These are phyloP conservation scores for Allobates femoralis DNA, from an alignment of 2,797 vertebrate species.

Conservation along the genomic window DNA sequence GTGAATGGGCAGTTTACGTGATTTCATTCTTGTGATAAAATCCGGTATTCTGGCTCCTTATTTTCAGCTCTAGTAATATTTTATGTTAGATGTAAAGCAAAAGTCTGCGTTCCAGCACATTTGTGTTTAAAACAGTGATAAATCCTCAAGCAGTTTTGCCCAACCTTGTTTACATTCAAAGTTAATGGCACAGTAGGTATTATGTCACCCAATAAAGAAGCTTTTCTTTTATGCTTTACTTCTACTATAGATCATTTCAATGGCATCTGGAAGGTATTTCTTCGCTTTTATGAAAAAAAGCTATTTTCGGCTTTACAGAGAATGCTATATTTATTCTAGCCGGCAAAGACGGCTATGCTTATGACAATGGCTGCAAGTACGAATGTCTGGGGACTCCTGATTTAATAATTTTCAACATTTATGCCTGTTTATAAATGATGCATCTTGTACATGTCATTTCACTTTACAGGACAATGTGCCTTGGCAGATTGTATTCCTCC, in stretches of 20 bases:
- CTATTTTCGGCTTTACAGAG: background rate
- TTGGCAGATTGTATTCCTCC: slow-evolving; percentile 9
- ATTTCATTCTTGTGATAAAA: slow-evolving; percentile 14
- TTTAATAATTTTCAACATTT: background rate
- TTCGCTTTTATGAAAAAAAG: background rate
- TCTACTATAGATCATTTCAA: slow-evolving; percentile 12
- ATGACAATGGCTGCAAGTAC: background rate
- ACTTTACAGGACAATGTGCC: slow-evolving; percentile 3
- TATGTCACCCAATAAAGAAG: background rate
- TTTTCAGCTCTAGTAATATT: slow-evolving; percentile 4
- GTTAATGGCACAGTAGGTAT: slow-evolving; percentile 31
- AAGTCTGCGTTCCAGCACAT: background rate
- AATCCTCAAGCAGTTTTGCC: background rate
- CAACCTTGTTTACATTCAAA: slow-evolving; percentile 21
- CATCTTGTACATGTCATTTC: slow-evolving; percentile 15
- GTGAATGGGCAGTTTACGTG: background rate
- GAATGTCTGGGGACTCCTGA: background rate
- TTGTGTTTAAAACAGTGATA: background rate
- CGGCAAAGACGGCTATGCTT: background rate
- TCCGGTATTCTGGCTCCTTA: background rate
- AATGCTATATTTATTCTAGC: slow-evolving; percentile 7
- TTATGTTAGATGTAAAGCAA: background rate
- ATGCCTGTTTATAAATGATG: slow-evolving; percentile 24
- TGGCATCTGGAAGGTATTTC: background rate
- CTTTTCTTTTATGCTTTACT: background rate